These are phyloP conservation scores for Dromiciops gliroides DNA, from an alignment of 2,113 vertebrate genomes.

Conservation along the genomic window DNA sequence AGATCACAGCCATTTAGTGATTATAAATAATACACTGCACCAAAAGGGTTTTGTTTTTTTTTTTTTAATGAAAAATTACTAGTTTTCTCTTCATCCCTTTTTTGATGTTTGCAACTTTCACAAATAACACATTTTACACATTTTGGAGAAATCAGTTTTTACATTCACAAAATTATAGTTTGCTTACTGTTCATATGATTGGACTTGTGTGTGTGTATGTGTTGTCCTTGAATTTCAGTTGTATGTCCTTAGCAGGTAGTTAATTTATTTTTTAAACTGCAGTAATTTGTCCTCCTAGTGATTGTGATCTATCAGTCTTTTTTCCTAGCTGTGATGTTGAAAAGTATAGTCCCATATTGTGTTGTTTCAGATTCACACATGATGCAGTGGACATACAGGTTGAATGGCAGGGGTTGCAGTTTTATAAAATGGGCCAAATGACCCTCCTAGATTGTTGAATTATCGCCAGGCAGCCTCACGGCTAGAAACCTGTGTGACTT, in stretches of 20 bases:
- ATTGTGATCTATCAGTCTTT: rapidly evolving
- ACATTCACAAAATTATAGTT: neutral
- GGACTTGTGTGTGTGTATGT: neutral
- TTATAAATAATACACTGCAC: slow-evolving; percentile 59
- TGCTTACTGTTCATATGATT: neutral
- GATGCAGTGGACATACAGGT: neutral
- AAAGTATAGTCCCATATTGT: neutral
- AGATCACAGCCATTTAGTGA: slow-evolving; percentile 65
- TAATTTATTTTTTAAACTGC: neutral
- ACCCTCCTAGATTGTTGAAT: neutral
- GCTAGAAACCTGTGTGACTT: slow-evolving; percentile 43
- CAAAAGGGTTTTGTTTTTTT: neutral
- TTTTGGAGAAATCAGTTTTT: slow-evolving; percentile 39
- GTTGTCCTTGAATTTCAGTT: neutral
- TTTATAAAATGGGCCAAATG: slow-evolving; percentile 54
- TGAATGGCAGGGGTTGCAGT: neutral
- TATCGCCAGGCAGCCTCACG: neutral
- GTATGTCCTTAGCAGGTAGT: neutral
- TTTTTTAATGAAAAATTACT: slow-evolving; percentile 38
- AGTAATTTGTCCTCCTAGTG: neutral
- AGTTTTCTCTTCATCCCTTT: slow-evolving; percentile 41
- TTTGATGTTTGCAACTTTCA: slow-evolving; percentile 20
- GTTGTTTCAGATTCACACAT: neutral
- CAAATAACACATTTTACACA: neutral
- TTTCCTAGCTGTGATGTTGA: neutral